phyloP scores from a whole-genome alignment of 2,113 vertebrate species.

The Mastomys natalensis region DNA sequence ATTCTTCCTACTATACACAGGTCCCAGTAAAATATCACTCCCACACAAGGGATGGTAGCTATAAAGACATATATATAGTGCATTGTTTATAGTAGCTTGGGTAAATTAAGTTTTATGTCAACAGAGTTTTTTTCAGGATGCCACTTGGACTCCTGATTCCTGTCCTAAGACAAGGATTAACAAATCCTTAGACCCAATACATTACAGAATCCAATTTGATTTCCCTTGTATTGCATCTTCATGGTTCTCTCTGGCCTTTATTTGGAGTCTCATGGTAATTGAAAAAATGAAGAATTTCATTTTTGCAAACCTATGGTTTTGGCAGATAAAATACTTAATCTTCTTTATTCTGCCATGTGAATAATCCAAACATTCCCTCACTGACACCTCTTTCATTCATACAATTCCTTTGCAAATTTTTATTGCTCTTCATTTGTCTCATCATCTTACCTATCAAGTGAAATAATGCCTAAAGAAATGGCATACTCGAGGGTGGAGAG shows the following conservation, averaged over 20 bases:
- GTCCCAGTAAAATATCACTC: neutral
- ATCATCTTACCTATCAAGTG: neutral
- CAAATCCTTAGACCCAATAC: neutral
- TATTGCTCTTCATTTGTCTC: neutral
- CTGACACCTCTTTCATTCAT: neutral
- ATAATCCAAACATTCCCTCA: neutral
- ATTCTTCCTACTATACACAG: neutral
- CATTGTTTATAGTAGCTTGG: neutral
- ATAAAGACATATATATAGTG: neutral
- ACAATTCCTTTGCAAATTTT: neutral
- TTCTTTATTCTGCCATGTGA: neutral
- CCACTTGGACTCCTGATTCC: neutral
- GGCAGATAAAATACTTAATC: neutral
- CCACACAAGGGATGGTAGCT: neutral
- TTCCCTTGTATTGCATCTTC: neutral
- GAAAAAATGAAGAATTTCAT: neutral
- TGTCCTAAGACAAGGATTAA: neutral
- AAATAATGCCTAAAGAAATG: neutral
- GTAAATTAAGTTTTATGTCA: constrained; percentile 10
- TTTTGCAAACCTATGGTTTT: neutral
- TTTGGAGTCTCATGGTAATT: neutral
- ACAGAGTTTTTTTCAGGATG: neutral
- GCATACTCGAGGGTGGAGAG: neutral
- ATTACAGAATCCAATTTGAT: neutral
- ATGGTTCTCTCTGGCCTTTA: neutral